Percentiles rank a stretch among this genome's conserved stretches.
Evolutionary conservation across 2,888 invertebrate genomes (phyloP).

Genomic region (Cosmopolites sordidus): DNA sequence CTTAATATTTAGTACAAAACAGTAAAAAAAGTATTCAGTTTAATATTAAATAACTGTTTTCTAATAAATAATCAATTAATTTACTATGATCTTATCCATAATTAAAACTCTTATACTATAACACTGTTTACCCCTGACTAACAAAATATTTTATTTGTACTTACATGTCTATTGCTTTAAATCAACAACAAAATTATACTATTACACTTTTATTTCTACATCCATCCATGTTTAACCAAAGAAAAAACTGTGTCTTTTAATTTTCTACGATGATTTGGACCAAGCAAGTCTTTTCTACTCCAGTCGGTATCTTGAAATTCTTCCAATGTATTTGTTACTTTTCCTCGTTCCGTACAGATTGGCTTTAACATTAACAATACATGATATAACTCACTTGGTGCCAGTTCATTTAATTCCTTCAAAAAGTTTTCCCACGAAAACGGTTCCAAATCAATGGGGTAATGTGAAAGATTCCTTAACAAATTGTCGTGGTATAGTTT

Average conservation of each 20-base stretch:
- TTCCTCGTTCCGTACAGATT: conserved; percentile 49
- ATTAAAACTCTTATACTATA: no score
- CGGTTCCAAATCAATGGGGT: conserved; percentile 40
- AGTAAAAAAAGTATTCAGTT: no score
- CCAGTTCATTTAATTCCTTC: conserved; percentile 48
- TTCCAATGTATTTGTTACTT: conserved; percentile 47
- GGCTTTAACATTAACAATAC: conserved; percentile 52
- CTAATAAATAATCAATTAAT: no score
- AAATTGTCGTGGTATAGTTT: conserved; percentile 53
- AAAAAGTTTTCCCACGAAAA: conserved; percentile 49
- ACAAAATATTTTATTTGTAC: no score
- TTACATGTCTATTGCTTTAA: no score
- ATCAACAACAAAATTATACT: no score
- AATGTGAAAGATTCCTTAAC: conserved; percentile 44
- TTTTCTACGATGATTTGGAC: conserved; percentile 43
- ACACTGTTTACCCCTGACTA: no score
- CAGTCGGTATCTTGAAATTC: conserved; percentile 47
- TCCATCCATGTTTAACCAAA: conserved; percentile 42
- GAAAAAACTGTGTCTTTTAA: conserved; percentile 42
- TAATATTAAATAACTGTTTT: no score
- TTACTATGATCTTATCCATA: no score
- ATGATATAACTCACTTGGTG: conserved; percentile 49
- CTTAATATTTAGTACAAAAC: no score
- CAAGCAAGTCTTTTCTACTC: conserved; percentile 42
- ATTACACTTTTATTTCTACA: conserved; percentile 30